A percentile compares a stretch with the other conserved stretches of the same genome.
Conservation (phyloP, 2,888 invertebrate genomes). For the Phortica okadai region DNA sequence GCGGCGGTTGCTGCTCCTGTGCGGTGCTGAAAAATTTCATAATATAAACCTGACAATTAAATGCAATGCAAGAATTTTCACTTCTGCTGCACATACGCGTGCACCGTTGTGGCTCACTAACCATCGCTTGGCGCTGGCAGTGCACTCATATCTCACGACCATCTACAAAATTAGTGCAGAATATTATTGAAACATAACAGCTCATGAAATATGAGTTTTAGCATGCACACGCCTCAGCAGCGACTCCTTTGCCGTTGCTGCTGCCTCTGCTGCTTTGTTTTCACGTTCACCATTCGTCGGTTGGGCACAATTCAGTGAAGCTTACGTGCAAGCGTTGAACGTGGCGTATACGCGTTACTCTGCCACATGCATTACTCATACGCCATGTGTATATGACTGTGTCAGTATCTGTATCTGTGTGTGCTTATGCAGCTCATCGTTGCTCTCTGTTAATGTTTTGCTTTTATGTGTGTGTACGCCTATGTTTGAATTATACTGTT, state of each 20-base stretch:
- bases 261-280: background rate
- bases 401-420: background rate
- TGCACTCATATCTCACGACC: background rate
- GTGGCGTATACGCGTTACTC: conserved; percentile 3
- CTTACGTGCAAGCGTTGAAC: background rate
- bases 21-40: background rate
- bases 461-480: conserved; percentile 11
- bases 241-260: background rate
- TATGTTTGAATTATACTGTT: background rate
- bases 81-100: background rate
- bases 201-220: background rate
- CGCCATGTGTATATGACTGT: background rate
- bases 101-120: background rate
- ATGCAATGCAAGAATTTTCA: conserved; percentile 6
- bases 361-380: conserved; percentile 5
- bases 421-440: background rate
- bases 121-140: background rate
- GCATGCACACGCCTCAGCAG: background rate
- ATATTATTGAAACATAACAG: conserved; percentile 12
- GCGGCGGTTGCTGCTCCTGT: background rate
- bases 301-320: background rate
- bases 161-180: background rate
- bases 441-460: background rate
- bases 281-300: background rate
- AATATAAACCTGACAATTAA: conserved; percentile 1